A percentile compares a stretch with the other conserved stretches of the same genome.
Conservation (phyloP, 1,140 invertebrate species). For the Physella acuta region DNA sequence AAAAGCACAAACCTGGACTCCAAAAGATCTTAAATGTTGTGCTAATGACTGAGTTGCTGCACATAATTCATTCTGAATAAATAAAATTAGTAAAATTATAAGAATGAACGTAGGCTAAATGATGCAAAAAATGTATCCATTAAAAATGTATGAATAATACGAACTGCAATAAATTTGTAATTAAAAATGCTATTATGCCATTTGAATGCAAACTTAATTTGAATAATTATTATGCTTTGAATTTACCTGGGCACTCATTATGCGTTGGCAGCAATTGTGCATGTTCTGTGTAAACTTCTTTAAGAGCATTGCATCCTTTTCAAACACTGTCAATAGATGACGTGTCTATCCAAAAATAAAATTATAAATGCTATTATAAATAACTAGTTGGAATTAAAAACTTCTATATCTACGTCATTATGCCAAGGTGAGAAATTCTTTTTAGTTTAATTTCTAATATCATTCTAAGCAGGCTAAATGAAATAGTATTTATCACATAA, state of each 20-base stretch:
- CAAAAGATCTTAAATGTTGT: conserved; percentile 60
- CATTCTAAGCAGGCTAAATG: no score
- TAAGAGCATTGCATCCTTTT: conserved; percentile 58
- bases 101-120: no score
- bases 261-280: conserved; percentile 57
- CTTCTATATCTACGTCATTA: no score
- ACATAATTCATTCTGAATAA: conserved; percentile 60
- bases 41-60: conserved; percentile 58
- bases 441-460: no score
- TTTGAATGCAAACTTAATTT: conserved; percentile 63
- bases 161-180: no score
- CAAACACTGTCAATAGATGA: conserved; percentile 60
- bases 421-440: no score
- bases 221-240: conserved; percentile 22
- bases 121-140: no score
- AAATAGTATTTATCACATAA: no score
- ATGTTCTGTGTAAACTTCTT: conserved; percentile 58
- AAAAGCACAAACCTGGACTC: conserved; percentile 48
- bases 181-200: no score
- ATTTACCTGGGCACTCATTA: conserved; percentile 58
- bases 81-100: conserved; percentile 4
- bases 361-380: not conserved
- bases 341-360: conserved; percentile 54
- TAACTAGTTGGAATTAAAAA: no score
- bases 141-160: no score